Conservation (phyloP, 2,797 vertebrate genomes). For the Pygocentrus nattereri region DNA sequence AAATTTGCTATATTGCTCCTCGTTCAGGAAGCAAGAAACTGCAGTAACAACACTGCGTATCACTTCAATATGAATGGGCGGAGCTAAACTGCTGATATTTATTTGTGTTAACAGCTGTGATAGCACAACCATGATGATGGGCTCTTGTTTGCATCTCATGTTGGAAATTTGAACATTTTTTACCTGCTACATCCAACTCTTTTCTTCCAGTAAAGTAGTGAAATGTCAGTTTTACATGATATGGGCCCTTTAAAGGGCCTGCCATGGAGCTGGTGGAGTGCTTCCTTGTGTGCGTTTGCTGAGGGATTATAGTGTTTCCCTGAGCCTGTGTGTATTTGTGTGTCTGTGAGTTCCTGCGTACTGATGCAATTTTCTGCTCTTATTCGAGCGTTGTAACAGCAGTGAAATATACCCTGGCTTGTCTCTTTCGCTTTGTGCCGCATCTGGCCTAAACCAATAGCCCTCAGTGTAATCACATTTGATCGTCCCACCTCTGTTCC, state of each 20-base stretch:
- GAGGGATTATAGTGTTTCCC: slow-evolving; percentile 6
- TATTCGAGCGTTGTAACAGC: slow-evolving; percentile 19
- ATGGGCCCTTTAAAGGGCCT: neutral
- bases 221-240: neutral
- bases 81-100: too few species aligned
- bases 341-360: neutral
- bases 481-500: slow-evolving; percentile 4
- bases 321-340: neutral
- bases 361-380: slow-evolving; percentile 45
- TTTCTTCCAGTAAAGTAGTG: neutral
- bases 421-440: slow-evolving; percentile 33
- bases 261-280: neutral
- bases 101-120: too few species aligned
- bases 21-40: too few species aligned
- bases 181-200: too few species aligned
- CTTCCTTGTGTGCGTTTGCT: neutral
- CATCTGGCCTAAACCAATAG: slow-evolving; percentile 38
- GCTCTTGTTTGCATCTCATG: too few species aligned
- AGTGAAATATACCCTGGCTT: slow-evolving; percentile 11
- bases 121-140: too few species aligned
- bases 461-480: slow-evolving; percentile 46
- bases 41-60: too few species aligned
- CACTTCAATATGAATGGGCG: too few species aligned
- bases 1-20: too few species aligned
- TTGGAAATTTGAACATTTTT: too few species aligned